A percentile compares a stretch with the other conserved stretches of the same genome.
phyloP scores from a whole-genome alignment of 2,113 vertebrate genomes.

The Phylloscopus trochiloides region DNA sequence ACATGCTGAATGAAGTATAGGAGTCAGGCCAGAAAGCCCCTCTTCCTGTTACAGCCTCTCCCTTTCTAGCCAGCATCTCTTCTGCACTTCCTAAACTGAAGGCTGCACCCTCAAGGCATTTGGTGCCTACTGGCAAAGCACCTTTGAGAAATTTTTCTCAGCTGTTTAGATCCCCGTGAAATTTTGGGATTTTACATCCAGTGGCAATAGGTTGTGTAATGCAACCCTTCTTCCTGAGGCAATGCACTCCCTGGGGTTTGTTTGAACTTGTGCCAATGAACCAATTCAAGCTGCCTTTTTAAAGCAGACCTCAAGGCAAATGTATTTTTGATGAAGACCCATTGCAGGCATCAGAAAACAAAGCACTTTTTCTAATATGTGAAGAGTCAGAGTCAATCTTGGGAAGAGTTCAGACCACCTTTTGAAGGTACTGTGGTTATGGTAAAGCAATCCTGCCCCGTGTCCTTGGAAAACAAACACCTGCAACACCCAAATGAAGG shows the following conservation, averaged over 20 bases:
- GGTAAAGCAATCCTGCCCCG: neutral
- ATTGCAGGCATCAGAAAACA: neutral
- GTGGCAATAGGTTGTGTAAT: neutral
- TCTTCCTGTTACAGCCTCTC: neutral
- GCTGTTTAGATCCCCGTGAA: neutral
- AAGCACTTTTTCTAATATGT: neutral
- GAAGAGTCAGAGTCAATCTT: neutral
- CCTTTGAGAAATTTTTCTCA: neutral
- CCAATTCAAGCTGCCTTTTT: neutral
- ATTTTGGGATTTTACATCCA: neutral
- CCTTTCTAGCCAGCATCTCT: neutral
- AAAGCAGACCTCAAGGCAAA: neutral
- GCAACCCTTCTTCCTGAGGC: neutral
- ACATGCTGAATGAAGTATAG: neutral
- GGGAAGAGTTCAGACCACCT: neutral
- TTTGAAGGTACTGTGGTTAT: neutral
- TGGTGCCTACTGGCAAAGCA: neutral
- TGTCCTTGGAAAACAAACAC: neutral
- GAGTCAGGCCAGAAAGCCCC: neutral
- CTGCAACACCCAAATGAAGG: neutral
- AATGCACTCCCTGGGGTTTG: neutral
- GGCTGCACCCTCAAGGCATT: neutral
- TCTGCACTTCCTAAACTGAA: neutral
- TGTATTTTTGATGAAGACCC: neutral
- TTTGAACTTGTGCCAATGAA: neutral